Evolutionary conservation across 2,113 vertebrate species (phyloP).

Genomic region (Phalacrocorax pelagicus): DNA sequence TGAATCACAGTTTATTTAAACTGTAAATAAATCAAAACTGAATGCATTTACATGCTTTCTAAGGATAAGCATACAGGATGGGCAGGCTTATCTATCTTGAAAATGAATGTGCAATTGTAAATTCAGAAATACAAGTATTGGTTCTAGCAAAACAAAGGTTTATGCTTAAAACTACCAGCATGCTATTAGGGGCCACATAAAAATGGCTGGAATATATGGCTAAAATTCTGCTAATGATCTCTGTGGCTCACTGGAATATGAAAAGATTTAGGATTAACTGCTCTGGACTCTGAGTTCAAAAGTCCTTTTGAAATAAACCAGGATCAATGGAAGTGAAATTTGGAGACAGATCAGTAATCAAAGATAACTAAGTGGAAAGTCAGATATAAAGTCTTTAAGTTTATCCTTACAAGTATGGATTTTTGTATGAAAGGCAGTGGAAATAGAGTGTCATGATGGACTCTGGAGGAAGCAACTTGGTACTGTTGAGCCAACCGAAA

Average conservation of each 20-base stretch:
- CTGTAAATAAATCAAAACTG: neutral
- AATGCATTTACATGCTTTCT: neutral
- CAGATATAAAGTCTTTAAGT: neutral
- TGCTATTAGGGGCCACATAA: neutral
- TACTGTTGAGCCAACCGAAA: neutral
- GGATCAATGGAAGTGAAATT: neutral
- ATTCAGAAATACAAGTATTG: neutral
- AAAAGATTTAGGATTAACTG: neutral
- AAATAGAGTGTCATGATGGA: neutral
- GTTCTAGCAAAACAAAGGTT: neutral
- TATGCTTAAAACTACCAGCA: neutral
- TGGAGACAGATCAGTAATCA: neutral
- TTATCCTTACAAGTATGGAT: accelerated
- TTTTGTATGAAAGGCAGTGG: neutral
- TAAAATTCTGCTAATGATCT: neutral
- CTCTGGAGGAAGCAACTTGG: neutral
- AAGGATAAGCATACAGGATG: neutral
- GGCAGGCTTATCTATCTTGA: neutral
- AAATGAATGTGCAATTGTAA: neutral
- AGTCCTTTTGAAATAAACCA: neutral
- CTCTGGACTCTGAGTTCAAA: neutral
- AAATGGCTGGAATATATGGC: neutral
- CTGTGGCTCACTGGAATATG: neutral
- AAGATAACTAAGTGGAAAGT: neutral
- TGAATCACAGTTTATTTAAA: neutral